Evolutionary conservation across 2,888 invertebrate species (phyloP).

Genomic region (Suillia variegata): DNA sequence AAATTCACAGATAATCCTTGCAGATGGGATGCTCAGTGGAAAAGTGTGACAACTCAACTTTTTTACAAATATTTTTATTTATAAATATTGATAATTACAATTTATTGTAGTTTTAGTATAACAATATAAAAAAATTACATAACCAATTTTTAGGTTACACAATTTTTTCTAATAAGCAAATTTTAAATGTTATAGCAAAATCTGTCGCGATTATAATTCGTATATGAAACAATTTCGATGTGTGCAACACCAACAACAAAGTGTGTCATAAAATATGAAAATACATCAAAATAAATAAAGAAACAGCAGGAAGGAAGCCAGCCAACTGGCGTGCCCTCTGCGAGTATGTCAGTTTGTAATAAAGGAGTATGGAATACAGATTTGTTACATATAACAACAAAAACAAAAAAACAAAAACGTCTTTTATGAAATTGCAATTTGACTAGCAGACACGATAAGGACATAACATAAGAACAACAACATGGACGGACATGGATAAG

Average conservation of each 20-base stretch:
- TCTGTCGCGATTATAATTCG: conserved; percentile 16
- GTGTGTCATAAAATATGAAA: conserved; percentile 13
- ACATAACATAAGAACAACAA: neutral
- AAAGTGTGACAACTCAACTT: no score
- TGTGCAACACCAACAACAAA: neutral
- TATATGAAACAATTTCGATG: conserved; percentile 4
- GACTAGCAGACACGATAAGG: conserved; percentile 9
- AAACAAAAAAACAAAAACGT: no score
- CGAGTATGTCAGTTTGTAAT: neutral
- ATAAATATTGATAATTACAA: no score
- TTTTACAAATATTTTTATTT: no score
- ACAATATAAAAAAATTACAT: no score
- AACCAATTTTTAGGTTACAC: no score
- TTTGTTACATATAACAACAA: conserved; percentile 18
- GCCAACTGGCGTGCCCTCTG: neutral
- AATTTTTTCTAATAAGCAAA: no score
- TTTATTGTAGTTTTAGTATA: no score
- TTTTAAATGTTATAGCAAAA: no score
- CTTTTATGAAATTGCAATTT: conserved; percentile 25
- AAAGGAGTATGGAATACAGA: conserved; percentile 4
- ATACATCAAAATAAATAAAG: conserved; percentile 13
- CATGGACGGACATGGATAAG: neutral
- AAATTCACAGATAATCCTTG: neutral
- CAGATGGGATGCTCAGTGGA: no score
- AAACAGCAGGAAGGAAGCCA: neutral